A percentile compares a stretch with the other conserved stretches of the same genome.
phyloP scores from a whole-genome alignment of 2,113 vertebrate genomes.

The Geothlypis trichas region DNA sequence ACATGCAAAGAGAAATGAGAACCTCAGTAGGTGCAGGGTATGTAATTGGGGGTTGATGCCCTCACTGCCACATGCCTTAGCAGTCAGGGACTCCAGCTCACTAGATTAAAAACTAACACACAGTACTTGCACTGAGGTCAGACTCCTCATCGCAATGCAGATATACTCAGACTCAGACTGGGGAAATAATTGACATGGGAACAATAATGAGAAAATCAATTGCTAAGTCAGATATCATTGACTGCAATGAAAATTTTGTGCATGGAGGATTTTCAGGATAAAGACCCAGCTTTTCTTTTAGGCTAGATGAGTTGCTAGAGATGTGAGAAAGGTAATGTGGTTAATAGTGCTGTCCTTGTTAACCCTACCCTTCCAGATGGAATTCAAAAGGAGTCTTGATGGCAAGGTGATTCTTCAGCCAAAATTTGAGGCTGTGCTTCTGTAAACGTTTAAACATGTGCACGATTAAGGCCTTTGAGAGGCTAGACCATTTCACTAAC shows the following conservation, averaged over 20 bases:
- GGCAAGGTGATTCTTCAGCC: not conserved
- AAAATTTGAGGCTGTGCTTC: not conserved
- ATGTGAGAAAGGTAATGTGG: not conserved
- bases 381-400: not conserved
- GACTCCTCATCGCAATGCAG: not conserved
- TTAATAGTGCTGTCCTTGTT: not conserved
- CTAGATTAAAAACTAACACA: not conserved
- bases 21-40: not conserved
- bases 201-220: slow-evolving; percentile 68
- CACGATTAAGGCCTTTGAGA: not conserved
- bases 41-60: not conserved
- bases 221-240: slow-evolving; percentile 47
- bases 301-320: not conserved
- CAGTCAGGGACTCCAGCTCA: not conserved
- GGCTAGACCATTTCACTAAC: not conserved
- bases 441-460: not conserved
- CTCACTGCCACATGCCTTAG: not conserved
- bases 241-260: slow-evolving; percentile 50
- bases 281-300: slow-evolving; percentile 36
- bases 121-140: not conserved
- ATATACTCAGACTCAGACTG: not conserved
- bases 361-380: not conserved
- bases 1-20: not conserved
- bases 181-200: slow-evolving; percentile 48
- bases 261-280: slow-evolving; percentile 36